Base-by-base conservation (phyloP, 2,113 vertebrate species). In the Alosa alosa region DNA sequence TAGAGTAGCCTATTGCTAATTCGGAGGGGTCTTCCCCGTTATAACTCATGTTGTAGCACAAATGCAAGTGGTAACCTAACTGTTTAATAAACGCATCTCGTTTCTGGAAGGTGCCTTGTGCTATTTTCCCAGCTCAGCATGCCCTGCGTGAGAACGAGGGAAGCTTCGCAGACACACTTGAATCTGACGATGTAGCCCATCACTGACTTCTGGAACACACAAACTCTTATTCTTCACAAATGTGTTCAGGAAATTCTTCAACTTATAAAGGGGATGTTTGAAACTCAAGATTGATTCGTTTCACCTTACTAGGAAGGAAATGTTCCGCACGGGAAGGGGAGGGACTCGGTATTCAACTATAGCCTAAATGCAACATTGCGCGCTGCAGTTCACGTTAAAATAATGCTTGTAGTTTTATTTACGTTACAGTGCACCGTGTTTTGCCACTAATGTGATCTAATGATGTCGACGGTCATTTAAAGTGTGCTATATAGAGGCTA, bases 221-320 rank as follows among this genome's bases (percentile, higher is more conserved):
- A 60, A 60, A 60, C 55, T 60, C 18, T 72, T 78, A 78, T 78
- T 39, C 72, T 15, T 78, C 13, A 78, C 10, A 78, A 41, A 78
- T 78, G 72, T 11, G 31, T 78, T 36, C 72, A 18, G 36, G 72
- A 78, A 78, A 78, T 78, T 78, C 72, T 78, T 78, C 72, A 78
- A 78, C 31, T 78, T 78, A 78, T 78, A 78, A 39, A 78, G 72
- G 55, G 72, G 31, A 78, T 17, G 91, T 90, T 90, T 90, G 90
- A 93, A 93, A 95, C 96, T 78, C 95, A 96, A 96, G 96, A 96
- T 96, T 97, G 97, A 97, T 97, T 97, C 94, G 97, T 97, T 97
- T 94, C 97, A 97, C 98, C 97, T 98, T 96, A 97, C 95, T 95
- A 97, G 97, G 96, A 97, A 96, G 96, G 97, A 97, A 96, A 96